Evolutionary conservation across 2,888 invertebrate species (phyloP), one percentile per base, ranked within the genome.

Genomic region (Panzeria rudis): DNA sequence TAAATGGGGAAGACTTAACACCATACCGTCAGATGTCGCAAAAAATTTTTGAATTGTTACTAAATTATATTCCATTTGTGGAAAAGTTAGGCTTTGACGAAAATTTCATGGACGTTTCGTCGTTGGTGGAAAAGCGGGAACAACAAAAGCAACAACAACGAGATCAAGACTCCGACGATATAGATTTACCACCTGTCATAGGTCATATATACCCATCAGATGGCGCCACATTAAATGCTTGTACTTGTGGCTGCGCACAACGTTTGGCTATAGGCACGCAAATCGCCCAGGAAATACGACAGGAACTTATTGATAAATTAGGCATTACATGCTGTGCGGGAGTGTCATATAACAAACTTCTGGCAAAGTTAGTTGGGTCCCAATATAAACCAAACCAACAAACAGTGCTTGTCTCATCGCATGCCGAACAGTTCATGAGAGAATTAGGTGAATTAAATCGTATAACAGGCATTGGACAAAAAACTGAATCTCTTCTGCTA

Each of bases 1-100:
- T 97, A 0, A 96, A 95, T 90, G 97, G 97, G 8, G 97, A 97
- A 92, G 97, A 97, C 92, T 94, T 97, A 83, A 95, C 96, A 54
- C 95, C 95, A 85, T 97, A 97, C 91, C 94, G 97, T 88, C 94
- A 95, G 83, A 95, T 95, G 91, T 97, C 97, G 2, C 94, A 95
- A 87, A 95, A 96, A 92, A 95, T 97, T 86, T 95, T 96, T 87
- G 94, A 94, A 83, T 93, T 96, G 84, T 92, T 97, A 85, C 95
- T 95, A 87, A 94, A 94, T 88, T 97, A 95, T 93, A 95, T 96
- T 79, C 94, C 95, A 68, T 93, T 94, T 66, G 96, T 97, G 0
- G 97, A 97, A 91, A 95, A 96, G 89, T 93, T 97, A 75, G 97
- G 97, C 15, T 94, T 97, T 90, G 97, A 97, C 92, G 97, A 97